Evolutionary conservation across 2,797 vertebrate genomes (phyloP), one percentile per base, ranked within the genome.

Genomic region (Xenopus petersii): DNA sequence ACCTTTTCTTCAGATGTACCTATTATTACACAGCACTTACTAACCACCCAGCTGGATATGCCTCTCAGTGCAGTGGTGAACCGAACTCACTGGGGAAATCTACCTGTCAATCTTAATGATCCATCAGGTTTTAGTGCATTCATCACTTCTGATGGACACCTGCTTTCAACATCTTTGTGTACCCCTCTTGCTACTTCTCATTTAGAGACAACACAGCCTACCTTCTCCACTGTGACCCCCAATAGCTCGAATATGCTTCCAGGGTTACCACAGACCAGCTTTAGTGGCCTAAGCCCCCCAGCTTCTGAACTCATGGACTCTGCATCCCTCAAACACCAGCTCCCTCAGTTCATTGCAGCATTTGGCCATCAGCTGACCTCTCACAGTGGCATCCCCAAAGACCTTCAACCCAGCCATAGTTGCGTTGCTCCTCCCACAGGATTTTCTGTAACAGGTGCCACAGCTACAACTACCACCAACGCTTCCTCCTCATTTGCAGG

Each of bases 331-430:
- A 99, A 99, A 87, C 96, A 95, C 77, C 98, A 97, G 85, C 96
- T 99, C 87, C 98, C 98, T 80, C 98, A 99, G 89, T 99, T 99
- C 93, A 99, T 97, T 66, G 94, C 97, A 51, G 96, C 95, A 91
- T 99, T 99, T 0, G 98, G 98, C 88, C 96, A 98, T 88, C 98
- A 99, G 88, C 88, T 99, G 92, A 94, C 93, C 88, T 94, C 96
- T 80, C 98, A 99, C 90, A 99, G 98, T 82, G 97, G 98, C 89
- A 98, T 99, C 89, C 98, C 97, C 71, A 99, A 98, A 92, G 98
- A 99, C 86, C 92, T 99, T 87, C 97, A 99, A 91, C 97, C 98
- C 86, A 98, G 94, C 93, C 98, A 99, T 94, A 99, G 98, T 87
- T 99, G 96, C 71, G 98, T 94, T 78, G 98, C 96, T 51, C 96